Base-by-base conservation (phyloP, 1,140 invertebrate genomes). In the Dufourea novaeangliae region DNA sequence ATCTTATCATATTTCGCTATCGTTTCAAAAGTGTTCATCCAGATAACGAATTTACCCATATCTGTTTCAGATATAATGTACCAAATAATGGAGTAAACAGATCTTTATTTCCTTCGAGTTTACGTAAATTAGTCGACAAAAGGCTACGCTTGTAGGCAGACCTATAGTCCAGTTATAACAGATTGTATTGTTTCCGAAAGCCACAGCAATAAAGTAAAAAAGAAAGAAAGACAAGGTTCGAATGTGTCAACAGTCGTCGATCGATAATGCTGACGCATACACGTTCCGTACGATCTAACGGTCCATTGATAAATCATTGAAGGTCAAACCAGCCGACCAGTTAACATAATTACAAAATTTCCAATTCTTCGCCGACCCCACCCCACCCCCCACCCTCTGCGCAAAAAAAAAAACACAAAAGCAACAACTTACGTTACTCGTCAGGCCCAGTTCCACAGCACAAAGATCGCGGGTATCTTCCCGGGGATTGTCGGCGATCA, bases 301-400 rank as follows among this genome's bases (percentile, higher is more conserved):
- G 80, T 83, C 77, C 80, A 67, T 83, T 83, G 72, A 83, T 79
- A 83, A 83, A 79, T 83, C 68, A 54, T 57, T 6, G 29, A 44
- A 79, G 44, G 57, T 68, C 56, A 14, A 34, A 77, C 41, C 20
- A 17, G 37, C 8, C 17, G 17, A 59, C 8, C 67, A 25, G 25
- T 59, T 52, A 29, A 11, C 41, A 46, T 20, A 25, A n/a, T n/a
- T n/a, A n/a, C n/a, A n/a, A n/a, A n/a, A n/a, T n/a, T n/a, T n/a
- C n/a, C n/a, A n/a, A n/a, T n/a, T n/a, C n/a, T n/a, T n/a, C n/a
- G n/a, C n/a, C n/a, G n/a, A n/a, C n/a, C n/a, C n/a, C n/a, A n/a
- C n/a, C n/a, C n/a, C n/a, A n/a, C n/a, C n/a, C n/a, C n/a, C n/a
- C n/a, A n/a, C n/a, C n/a, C n/a, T n/a, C n/a, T 52, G 34, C 10